A percentile compares a stretch with the other conserved stretches of the same genome.
phyloP scores from a whole-genome alignment of 2,113 vertebrate species.

The Oryzias celebensis region DNA sequence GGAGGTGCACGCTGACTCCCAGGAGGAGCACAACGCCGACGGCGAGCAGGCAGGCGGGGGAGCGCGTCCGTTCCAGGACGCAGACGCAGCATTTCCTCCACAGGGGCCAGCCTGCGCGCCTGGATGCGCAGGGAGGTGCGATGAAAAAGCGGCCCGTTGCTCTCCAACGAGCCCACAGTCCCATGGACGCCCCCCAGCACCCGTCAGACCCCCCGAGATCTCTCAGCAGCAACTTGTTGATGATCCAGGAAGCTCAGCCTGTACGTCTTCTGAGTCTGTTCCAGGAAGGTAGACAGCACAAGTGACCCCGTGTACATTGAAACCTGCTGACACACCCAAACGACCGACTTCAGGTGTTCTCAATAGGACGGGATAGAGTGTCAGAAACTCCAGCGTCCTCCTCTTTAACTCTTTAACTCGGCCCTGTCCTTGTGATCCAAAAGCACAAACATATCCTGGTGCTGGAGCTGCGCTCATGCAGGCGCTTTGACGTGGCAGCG shows the following conservation, averaged over 20 bases:
- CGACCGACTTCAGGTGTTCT: not conserved
- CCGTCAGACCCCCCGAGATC: not conserved
- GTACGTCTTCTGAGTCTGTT: too few species aligned
- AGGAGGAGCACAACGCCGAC: slow-evolving; percentile 30
- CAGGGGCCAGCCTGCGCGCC: not conserved
- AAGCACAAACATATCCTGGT: slow-evolving; percentile 3
- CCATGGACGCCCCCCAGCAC: slow-evolving; percentile 29
- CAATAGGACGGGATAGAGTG: not conserved
- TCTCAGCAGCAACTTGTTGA: not conserved
- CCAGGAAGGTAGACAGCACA: too few species aligned
- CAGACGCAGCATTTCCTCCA: not conserved
- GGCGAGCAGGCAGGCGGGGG: slow-evolving; percentile 3
- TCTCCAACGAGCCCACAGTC: slow-evolving; percentile 10
- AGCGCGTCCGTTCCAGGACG: slow-evolving; percentile 8
- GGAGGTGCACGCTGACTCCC: slow-evolving; percentile 23
- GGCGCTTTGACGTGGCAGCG: slow-evolving; percentile 58
- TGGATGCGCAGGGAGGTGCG: not conserved
- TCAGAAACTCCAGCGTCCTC: not conserved
- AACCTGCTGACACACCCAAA: slow-evolving; percentile 16
- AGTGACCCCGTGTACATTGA: not conserved
- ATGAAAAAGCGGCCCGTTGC: slow-evolving; percentile 5
- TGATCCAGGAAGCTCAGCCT: not conserved
- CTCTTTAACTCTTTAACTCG: not conserved
- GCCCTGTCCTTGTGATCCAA: not conserved
- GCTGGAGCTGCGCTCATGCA: not conserved